These are phyloP conservation scores for fruit fly (Drosophila melanogaster) DNA, from an alignment of 1,140 invertebrate species.

Conservation along the genomic window Release_6_plus_ISO1_MT NC_004354.4:9351501-9352000, in stretches of 20 bases:
- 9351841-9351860: conserved; percentile 46
- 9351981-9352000: not conserved
- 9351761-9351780: conserved; percentile 16
- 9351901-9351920: conserved; percentile 29
- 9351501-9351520: conserved; percentile 5
- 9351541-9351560: conserved; percentile 12
- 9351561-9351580: conserved; percentile 1
- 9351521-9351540: conserved; percentile 27
- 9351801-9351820: conserved; percentile 31
- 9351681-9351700: conserved; percentile 1
- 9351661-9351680: not conserved
- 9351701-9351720: conserved; percentile 31
- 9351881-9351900: conserved; percentile 45
- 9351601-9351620: conserved; percentile 27
- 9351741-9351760: conserved; percentile 29
- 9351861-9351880: conserved; percentile 28
- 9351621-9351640: conserved; percentile 40
- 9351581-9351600: conserved; percentile 16
- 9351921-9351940: conserved; percentile 10
- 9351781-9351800: conserved; percentile 13
- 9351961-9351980: conserved; percentile 21
- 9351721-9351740: conserved; percentile 34
- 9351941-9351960: conserved; percentile 48
- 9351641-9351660: not conserved
- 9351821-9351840: conserved; percentile 7